Evolutionary conservation across 1,140 invertebrate genomes (phyloP).

Genomic region (Centruroides sculpturatus): DNA sequence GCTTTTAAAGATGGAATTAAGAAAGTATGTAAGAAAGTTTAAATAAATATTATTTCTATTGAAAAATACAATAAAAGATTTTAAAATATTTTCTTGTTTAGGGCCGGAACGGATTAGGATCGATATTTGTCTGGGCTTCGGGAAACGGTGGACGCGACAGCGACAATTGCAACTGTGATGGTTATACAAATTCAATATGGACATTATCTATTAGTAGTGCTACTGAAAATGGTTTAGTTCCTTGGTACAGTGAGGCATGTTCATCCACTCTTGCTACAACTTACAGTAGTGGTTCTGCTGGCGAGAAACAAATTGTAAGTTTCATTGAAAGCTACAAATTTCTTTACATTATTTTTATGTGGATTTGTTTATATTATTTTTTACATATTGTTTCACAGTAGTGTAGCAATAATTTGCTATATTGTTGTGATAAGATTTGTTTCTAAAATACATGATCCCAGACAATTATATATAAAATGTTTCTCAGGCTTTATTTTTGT

Average conservation of each 20-base stretch:
- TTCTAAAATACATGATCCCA: not conserved
- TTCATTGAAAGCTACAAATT: too few relatives aligned
- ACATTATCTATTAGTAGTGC: conserved; percentile 94
- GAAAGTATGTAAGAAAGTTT: conserved; percentile 39
- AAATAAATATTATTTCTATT: too few relatives aligned
- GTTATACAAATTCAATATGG: conserved; percentile 98
- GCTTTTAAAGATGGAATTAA: conserved; percentile 94
- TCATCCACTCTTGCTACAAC: conserved; percentile 91
- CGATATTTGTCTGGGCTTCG: conserved; percentile 98
- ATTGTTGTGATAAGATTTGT: not conserved
- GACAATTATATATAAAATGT: not conserved
- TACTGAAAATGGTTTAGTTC: conserved; percentile 79
- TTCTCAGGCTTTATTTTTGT: not conserved
- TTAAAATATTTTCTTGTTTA: not conserved
- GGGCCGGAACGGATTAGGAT: conserved; percentile 87
- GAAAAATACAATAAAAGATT: too few relatives aligned
- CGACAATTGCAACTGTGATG: conserved; percentile 99
- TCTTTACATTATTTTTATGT: not conserved
- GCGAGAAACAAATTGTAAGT: conserved; percentile 49
- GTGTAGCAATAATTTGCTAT: not conserved
- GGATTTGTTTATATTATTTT: too few relatives aligned
- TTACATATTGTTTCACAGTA: not conserved
- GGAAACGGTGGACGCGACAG: conserved; percentile 81
- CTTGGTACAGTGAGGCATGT: conserved; percentile 90
- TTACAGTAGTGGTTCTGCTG: conserved; percentile 79